These are phyloP conservation scores for Acanthococcus lagerstroemiae DNA, from an alignment of 2,888 invertebrate species.

Conservation along the genomic window DNA sequence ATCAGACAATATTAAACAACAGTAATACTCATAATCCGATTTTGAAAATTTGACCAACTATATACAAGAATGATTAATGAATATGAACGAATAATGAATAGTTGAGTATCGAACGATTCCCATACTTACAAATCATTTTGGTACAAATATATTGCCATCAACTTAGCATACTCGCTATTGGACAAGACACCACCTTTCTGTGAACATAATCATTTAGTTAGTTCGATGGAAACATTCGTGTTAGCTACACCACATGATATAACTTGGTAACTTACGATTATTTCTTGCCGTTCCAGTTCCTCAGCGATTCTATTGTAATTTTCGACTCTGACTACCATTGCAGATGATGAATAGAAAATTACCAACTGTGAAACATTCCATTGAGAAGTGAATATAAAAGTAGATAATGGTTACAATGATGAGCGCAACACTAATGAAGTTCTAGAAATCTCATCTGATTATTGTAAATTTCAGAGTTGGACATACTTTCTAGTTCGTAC, in stretches of 20 bases:
- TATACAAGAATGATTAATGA: neutral
- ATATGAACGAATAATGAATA: neutral
- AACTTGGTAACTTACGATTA: slow-evolving; percentile 14
- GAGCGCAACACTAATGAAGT: too few relatives aligned
- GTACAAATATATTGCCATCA: slow-evolving; percentile 18
- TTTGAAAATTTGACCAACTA: neutral
- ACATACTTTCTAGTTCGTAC: too few relatives aligned
- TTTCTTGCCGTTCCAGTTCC: slow-evolving; percentile 17
- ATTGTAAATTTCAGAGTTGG: too few relatives aligned
- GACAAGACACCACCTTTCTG: slow-evolving; percentile 19
- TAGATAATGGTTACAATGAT: too few relatives aligned
- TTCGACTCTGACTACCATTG: slow-evolving; percentile 15
- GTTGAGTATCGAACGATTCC: neutral
- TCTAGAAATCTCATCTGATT: too few relatives aligned
- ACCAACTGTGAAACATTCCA: too few relatives aligned
- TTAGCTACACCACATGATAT: too few relatives aligned
- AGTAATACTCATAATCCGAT: neutral
- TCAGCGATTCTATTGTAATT: slow-evolving; percentile 16
- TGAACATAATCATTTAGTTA: neutral
- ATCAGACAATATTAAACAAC: too few relatives aligned
- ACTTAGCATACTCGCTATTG: slow-evolving; percentile 19
- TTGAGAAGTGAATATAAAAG: too few relatives aligned
- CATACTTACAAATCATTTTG: slow-evolving; percentile 22
- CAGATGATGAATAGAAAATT: neutral
- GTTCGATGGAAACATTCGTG: neutral